Base-by-base conservation (phyloP, 1,140 invertebrate genomes). In the Nephotettix cincticeps region DNA sequence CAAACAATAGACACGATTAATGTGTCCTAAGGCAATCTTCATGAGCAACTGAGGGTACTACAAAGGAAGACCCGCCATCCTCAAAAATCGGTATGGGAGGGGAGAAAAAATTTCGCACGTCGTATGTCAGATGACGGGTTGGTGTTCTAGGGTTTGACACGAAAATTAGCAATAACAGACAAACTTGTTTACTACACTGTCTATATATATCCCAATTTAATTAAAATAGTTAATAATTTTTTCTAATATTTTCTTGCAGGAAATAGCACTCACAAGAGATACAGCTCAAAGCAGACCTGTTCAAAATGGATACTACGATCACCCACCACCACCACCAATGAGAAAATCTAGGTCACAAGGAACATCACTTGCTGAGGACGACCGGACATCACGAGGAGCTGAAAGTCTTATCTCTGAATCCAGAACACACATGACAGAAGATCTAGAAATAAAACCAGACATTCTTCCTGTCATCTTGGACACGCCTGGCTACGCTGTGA, bases 301-400 rank as follows among this genome's bases (percentile, higher is more conserved):
- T 74, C 79, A 80, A 61, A 61, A 70, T 29, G 43, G 25, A 23
- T 76, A 63, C 73, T 72, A 67, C 27, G 74, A 76, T 21, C 19
- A 69, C 51, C 72, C 73, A 3, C 82, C 82, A 0, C 69, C 80
- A 13, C 72, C 82, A 0, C 84, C 84, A 0, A 84, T 83, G 43
- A 78, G 83, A 65, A 78, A 79, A 43, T 82, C 83, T 0, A 75
- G 86, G 27, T 90, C 90, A 0, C 79, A 86, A 65, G 83, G 83
- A 0, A 86, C 86, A 0, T 88, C 87, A 0, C 73, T 87, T 13
- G 84, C 83, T 2, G 80, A 79, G 69, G 90, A 91, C 65, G 88
- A 91, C 69, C 83, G 89, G 21, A 90, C 88, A 1, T 91, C 89
- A 0, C 84, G 87, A 68, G 90, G 89, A 0, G 89, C 89, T 1